These are phyloP conservation scores for Clostera curtula DNA, from an alignment of 2,888 invertebrate species.

Conservation along the genomic window DNA sequence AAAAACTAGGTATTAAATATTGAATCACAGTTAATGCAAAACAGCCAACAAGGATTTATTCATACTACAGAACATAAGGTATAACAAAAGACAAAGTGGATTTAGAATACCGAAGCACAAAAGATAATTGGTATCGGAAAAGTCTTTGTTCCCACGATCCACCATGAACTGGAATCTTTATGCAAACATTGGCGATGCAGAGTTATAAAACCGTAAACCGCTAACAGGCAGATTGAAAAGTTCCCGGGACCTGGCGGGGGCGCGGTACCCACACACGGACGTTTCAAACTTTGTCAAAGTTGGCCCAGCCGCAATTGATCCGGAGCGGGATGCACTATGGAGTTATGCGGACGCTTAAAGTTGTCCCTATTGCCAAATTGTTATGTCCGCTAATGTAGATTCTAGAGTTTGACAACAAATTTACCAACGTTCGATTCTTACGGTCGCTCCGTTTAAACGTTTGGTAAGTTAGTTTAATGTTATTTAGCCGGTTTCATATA, in stretches of 20 bases:
- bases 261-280: conserved; percentile 19
- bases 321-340: conserved; percentile 33
- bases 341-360: conserved; percentile 27
- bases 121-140: no score
- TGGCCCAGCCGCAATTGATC: conserved; percentile 39
- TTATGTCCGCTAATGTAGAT: conserved; percentile 8
- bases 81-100: no score
- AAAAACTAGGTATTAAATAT: no score
- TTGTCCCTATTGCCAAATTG: conserved; percentile 29
- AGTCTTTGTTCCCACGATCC: no score
- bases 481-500: no score
- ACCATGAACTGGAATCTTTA: no score
- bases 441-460: no score
- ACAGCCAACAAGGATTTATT: no score
- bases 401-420: background rate
- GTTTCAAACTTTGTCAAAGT: conserved; percentile 46
- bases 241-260: conserved; percentile 15
- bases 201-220: conserved; percentile 34
- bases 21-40: no score
- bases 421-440: background rate
- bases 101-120: no score
- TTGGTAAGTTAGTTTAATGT: no score
- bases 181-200: conserved; percentile 20
- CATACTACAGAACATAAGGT: no score
- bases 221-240: conserved; percentile 32